Base-by-base conservation (phyloP, 1,140 invertebrate genomes). In the Apis cerana region DNA sequence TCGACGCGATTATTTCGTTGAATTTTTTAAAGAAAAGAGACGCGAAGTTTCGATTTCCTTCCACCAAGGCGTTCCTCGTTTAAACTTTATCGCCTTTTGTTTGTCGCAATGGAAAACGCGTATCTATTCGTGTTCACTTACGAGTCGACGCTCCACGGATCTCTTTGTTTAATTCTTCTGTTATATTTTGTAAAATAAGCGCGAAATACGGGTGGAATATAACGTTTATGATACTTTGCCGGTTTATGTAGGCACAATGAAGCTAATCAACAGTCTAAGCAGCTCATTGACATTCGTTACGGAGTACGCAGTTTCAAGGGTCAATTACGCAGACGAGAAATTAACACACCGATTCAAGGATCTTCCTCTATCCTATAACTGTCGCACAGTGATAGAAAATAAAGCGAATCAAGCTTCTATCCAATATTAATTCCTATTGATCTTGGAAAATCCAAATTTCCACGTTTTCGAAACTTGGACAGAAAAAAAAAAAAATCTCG, bases 261-360 rank as follows among this genome's bases (percentile, higher is more conserved):
- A 52, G 78, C 68, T 84, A 80, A 85, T 85, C 68, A 84, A 58
- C 64, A 68, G 43, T 48, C 52, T 27, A 75, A 58, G 54, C 70
- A 75, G 52, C 75, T 56, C 77, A 84, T 85, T 84, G 68, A 75
- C 79, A 85, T 72, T 52, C 48, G 74, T 69, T 74, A 15, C 70
- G 62, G 54, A 48, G 72, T 70, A 74, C 72, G 19, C 65, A 43
- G 67, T 23, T 58, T n/a, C 62, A 54, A 75, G 61, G 76, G 64
- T 80, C 82, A 84, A 77, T 75, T 74, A 50, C 54, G 64, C 62
- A 52, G 61, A 75, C 72, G 67, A 80, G 61, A 72, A 84, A 71
- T 80, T 19, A 15, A 68, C 33, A 23, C 59, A 12, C 23, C 8
- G 21, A 21, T 21, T 65, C 48, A 52, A n/a, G 33, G 21, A 54